A percentile compares a stretch with the other conserved stretches of the same genome.
phyloP scores from a whole-genome alignment of 92 coral and sea anemone genomes.

The Bergia puertoricense region DNA sequence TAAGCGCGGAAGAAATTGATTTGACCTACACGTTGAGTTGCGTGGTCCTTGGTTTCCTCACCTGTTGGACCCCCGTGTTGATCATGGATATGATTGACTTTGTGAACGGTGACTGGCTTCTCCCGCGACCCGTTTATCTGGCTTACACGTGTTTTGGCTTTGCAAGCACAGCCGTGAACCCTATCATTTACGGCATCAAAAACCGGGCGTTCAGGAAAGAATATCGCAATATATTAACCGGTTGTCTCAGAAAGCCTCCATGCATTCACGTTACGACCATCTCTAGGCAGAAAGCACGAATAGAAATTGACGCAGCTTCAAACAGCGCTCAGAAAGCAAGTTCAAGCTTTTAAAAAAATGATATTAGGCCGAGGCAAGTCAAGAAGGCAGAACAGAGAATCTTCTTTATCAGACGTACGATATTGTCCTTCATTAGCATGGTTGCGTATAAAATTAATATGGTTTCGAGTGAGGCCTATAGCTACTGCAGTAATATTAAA shows the following conservation, averaged over 20 bases:
- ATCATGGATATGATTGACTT: conserved; percentile 60
- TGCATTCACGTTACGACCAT: neutral
- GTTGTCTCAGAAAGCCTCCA: conserved; percentile 23
- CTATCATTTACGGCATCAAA: conserved; percentile 64
- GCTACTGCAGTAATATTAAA: too few species aligned
- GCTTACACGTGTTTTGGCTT: conserved; percentile 70
- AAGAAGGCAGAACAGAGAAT: too few species aligned
- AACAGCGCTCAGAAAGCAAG: too few species aligned
- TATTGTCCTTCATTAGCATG: too few species aligned
- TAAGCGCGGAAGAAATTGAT: conserved; percentile 66
- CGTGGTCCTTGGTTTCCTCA: conserved; percentile 61
- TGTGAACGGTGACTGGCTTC: conserved; percentile 68
- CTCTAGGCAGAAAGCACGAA: neutral
- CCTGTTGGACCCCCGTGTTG: conserved; percentile 71
- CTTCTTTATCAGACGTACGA: too few species aligned
- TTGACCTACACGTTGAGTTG: conserved; percentile 60
- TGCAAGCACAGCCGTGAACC: conserved; percentile 56
- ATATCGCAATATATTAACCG: conserved; percentile 46
- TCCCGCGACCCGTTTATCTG: conserved; percentile 60
- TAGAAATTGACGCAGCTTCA: too few species aligned
- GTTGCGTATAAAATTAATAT: too few species aligned
- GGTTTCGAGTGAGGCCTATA: too few species aligned
- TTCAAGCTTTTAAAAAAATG: too few species aligned
- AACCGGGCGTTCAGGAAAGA: too few species aligned
- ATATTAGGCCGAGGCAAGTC: too few species aligned